A percentile compares a stretch with the other conserved stretches of the same genome.
These are phyloP conservation scores for Cantharis lateralis DNA, from an alignment of 2,888 invertebrate species.

Conservation along the genomic window DNA sequence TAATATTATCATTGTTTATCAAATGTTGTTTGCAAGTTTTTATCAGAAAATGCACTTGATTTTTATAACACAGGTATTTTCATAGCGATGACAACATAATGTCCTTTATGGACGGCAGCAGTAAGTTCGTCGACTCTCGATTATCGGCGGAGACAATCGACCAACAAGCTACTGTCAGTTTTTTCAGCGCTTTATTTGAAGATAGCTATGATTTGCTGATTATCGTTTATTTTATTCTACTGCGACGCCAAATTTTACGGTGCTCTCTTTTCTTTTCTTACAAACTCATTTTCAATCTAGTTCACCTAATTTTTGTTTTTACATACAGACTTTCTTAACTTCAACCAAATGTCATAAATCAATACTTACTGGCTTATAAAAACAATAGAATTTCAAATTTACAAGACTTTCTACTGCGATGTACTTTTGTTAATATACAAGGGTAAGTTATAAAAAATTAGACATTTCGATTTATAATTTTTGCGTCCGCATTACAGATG, in stretches of 20 bases:
- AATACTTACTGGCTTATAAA: not conserved
- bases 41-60: conserved; percentile 23
- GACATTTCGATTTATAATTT: not conserved
- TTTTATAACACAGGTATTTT: conserved; percentile 35
- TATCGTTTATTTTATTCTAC: not conserved
- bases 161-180: not conserved
- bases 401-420: not conserved
- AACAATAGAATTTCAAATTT: not conserved
- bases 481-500: too few relatives aligned
- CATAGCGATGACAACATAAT: conserved; percentile 35
- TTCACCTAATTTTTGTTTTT: not conserved
- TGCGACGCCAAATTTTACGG: not conserved
- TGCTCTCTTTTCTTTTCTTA: not conserved
- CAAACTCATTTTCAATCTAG: not conserved
- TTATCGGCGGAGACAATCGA: conserved; percentile 7
- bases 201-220: not conserved
- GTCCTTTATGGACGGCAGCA: conserved; percentile 41
- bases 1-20: conserved; percentile 37
- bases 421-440: not conserved
- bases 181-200: not conserved
- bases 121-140: conserved; percentile 20
- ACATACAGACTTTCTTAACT: not conserved
- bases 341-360: not conserved
- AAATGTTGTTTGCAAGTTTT: conserved; percentile 19
- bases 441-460: not conserved